phyloP scores from a whole-genome alignment of 2,797 vertebrate genomes.

The Trachurus trachurus region DNA sequence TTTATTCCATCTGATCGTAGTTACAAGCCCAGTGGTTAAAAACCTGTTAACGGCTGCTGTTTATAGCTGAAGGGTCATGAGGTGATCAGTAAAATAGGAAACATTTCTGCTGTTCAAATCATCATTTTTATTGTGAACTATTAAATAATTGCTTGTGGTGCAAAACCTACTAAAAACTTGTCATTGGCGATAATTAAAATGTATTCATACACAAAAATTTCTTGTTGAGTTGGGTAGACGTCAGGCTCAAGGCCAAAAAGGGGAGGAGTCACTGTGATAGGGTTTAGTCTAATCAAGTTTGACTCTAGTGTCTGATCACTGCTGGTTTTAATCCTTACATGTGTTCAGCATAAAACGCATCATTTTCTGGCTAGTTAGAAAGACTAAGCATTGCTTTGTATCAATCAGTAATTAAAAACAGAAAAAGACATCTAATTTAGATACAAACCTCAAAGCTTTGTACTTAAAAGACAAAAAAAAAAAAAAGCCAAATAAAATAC shows the following conservation, averaged over 20 bases:
- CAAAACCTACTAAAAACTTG: too few species aligned
- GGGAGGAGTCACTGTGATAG: neutral
- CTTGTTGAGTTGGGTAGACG: too few species aligned
- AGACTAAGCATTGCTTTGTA: conserved; percentile 7
- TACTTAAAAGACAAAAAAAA: conserved; percentile 14
- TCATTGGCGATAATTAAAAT: too few species aligned
- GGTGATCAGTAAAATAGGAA: neutral
- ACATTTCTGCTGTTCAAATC: neutral
- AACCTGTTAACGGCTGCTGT: too few species aligned
- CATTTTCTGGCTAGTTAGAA: neutral
- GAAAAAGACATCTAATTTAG: conserved; percentile 32
- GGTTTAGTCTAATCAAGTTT: neutral
- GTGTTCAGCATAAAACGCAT: conserved; percentile 11
- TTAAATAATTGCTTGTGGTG: neutral
- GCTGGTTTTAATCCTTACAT: neutral
- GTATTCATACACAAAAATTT: too few species aligned
- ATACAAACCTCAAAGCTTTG: conserved; percentile 18
- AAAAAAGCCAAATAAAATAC: conserved; percentile 3
- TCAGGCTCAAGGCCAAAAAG: neutral
- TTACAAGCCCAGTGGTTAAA: too few species aligned
- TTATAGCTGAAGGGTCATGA: too few species aligned
- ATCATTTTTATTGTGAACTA: neutral
- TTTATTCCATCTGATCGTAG: too few species aligned
- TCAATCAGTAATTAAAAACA: conserved; percentile 14
- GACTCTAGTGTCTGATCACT: neutral